Conservation (phyloP, 2,888 invertebrate species). For the Dorcus hopei region DNA sequence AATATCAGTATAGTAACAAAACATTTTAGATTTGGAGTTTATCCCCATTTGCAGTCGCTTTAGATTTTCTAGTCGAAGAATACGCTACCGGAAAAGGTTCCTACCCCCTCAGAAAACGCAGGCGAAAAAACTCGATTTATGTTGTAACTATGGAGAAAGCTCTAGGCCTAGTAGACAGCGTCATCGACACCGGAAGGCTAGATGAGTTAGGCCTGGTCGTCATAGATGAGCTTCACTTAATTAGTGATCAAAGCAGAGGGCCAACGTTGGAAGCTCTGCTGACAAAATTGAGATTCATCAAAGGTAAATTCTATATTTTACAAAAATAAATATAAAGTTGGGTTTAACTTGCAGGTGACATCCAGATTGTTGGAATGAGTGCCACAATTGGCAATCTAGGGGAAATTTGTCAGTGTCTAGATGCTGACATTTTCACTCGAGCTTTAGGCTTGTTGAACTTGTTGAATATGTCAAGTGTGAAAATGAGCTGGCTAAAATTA, state of each 20-base stretch:
- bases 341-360: slow-evolving; percentile 50
- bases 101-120: slow-evolving; percentile 74
- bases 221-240: slow-evolving; percentile 90
- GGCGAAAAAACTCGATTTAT: slow-evolving; percentile 75
- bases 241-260: slow-evolving; percentile 85
- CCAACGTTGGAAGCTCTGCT: slow-evolving; percentile 80
- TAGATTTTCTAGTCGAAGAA: slow-evolving; percentile 90
- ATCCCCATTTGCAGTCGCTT: slow-evolving; percentile 80
- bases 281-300: slow-evolving; percentile 70
- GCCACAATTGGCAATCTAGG: slow-evolving; percentile 91
- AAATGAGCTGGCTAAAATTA: slow-evolving; percentile 53
- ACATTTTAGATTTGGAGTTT: slow-evolving; percentile 69
- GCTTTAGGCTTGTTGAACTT: slow-evolving; percentile 85
- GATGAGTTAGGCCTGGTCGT: slow-evolving; percentile 76
- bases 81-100: slow-evolving; percentile 88
- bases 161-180: slow-evolving; percentile 76
- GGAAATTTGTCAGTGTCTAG: slow-evolving; percentile 76
- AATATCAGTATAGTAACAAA: too few species aligned
- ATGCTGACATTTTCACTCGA: slow-evolving; percentile 75
- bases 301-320: slow-evolving; percentile 53
- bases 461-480: slow-evolving; percentile 81
- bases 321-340: not conserved
- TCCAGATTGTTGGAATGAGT: slow-evolving; percentile 95
- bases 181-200: slow-evolving; percentile 74
- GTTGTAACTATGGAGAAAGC: slow-evolving; percentile 96